Conservation (phyloP, 2,888 invertebrate species). For the Cerastis rubricosa region DNA sequence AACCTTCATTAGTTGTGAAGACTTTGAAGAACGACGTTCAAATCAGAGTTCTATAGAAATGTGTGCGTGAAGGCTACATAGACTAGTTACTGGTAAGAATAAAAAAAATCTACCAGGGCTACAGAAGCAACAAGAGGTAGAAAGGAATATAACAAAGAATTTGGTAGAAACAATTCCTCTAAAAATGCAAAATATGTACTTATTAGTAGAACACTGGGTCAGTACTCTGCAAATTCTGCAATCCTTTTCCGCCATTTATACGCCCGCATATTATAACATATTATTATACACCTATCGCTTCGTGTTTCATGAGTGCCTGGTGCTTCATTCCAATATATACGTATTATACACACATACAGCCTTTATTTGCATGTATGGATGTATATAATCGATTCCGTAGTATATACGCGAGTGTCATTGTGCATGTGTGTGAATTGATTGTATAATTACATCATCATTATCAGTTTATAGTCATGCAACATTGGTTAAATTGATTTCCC, state of each 20-base stretch:
- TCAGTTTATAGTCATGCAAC: conserved; percentile 78
- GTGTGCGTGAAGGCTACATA: conserved; percentile 11
- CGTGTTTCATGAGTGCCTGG: conserved; percentile 66
- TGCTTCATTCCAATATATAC: conserved; percentile 62
- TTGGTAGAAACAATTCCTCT: conserved; percentile 24
- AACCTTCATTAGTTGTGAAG: conserved; percentile 5
- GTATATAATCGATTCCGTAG: conserved; percentile 59
- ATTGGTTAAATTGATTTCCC: conserved; percentile 80
- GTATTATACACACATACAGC: conserved; percentile 59
- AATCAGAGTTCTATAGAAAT: conserved; percentile 3
- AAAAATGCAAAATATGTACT: conserved; percentile 35
- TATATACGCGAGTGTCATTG: conserved; percentile 54
- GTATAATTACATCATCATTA: conserved; percentile 81
- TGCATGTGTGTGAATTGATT: conserved; percentile 70
- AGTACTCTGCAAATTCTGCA: conserved; percentile 55
- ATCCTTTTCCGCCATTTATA: conserved; percentile 62
- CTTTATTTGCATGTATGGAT: conserved; percentile 60
- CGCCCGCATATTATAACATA: conserved; percentile 64
- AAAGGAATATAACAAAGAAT: conserved; percentile 14
- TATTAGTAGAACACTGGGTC: conserved; percentile 56
- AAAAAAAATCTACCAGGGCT: conserved; percentile 7
- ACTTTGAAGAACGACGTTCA: conserved; percentile 14
- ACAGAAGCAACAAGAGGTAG: conserved; percentile 8
- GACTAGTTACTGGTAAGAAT: neutral
- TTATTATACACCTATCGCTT: conserved; percentile 58